Evolutionary conservation across 1,140 invertebrate species (phyloP).

Genomic region (Parasteatoda tepidariorum): DNA sequence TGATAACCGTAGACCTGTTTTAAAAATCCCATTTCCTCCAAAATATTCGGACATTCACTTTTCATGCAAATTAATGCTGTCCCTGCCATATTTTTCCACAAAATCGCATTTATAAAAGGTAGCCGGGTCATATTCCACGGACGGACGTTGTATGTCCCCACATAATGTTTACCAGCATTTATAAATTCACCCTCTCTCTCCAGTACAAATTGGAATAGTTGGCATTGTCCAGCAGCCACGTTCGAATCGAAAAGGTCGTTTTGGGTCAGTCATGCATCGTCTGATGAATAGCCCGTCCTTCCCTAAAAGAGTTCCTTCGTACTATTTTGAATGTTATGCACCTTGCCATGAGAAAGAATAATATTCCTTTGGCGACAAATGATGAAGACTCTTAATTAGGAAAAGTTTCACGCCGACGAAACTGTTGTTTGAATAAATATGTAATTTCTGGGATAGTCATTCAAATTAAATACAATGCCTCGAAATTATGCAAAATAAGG

Average conservation of each 20-base stretch:
- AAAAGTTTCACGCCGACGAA: neutral
- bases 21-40: no score
- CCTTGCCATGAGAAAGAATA: neutral
- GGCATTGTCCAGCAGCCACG: constrained; percentile 10
- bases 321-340: neutral
- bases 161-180: no score
- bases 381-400: neutral
- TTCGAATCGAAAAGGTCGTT: neutral
- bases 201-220: constrained; percentile 23
- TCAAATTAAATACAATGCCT: no score
- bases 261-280: neutral
- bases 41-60: no score
- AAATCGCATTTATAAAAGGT: no score
- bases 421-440: neutral
- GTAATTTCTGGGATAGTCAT: neutral
- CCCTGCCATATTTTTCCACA: no score
- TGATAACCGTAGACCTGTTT: no score
- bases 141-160: no score
- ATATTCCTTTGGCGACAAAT: neutral
- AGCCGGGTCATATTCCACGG: no score
- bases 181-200: no score
- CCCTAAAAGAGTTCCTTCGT: neutral
- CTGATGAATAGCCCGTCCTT: neutral
- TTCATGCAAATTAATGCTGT: no score
- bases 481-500: no score